Base-by-base conservation (phyloP, 2,113 vertebrate genomes). In the Psephotus haematonotus region DNA sequence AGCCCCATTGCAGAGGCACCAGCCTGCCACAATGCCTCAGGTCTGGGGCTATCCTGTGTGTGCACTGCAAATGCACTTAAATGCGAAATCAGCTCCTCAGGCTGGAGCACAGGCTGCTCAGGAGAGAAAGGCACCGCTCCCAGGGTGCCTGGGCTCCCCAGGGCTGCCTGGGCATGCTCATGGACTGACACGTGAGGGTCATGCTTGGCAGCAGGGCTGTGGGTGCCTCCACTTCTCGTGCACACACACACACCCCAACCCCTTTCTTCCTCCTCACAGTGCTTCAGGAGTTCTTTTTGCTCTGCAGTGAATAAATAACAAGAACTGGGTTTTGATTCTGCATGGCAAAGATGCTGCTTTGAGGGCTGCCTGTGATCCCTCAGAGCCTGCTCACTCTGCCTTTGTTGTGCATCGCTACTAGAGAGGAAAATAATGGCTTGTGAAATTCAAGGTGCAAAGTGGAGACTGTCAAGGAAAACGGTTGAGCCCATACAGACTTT, bases 141-240 rank as follows among this genome's bases (percentile, higher is more conserved):
- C 0, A 1, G 41, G 9, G 41, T 44, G 25, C 41, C 39, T 1
- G 13, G 25, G 50, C 37, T 52, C 33, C 18, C 49, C 1, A 0
- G 9, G 2, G 3, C 33, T 1, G 0, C 37, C 28, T 22, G 55
- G 46, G 3, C 1, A 4, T 27, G 0, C 27, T 35, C 41, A 9
- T 25, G 43, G 62, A 10, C 35, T 11, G 37, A 81, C 55, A 33
- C 0, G 1, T 2, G 1, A 39, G 39, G 44, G 50, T 60, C 82
- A 64, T 1, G 1, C 39, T 65, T 3, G 2, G 63, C 63, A 59
- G 86, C 11, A 0, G 49, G 37, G 19, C 44, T 47, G 44, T 2
- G 23, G 60, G 15, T 53, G 29, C 27, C 50, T 67, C n/a, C 31
- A 2, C 6, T 41, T 63, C 55, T 37, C 2, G 0, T 17, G 29